Conservation (phyloP, 2,888 invertebrate genomes). For the Meteorus colon region DNA sequence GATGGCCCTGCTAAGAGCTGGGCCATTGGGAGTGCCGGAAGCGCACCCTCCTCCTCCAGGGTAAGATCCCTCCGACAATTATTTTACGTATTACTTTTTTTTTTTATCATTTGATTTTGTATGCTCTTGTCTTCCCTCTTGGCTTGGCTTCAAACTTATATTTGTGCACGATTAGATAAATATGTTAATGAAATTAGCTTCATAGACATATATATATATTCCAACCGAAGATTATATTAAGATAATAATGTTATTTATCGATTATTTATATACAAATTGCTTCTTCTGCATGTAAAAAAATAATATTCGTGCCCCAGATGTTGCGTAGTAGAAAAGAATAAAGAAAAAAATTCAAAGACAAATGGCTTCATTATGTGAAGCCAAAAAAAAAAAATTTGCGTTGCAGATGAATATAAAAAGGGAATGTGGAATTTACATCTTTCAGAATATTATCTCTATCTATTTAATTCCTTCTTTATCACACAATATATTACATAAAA, state of each 20-base stretch:
- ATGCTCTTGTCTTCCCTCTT: slow-evolving; percentile 71
- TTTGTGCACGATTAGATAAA: slow-evolving; percentile 56
- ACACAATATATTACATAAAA: not conserved
- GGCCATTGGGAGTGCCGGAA: slow-evolving; percentile 74
- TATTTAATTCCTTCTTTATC: slow-evolving; percentile 4
- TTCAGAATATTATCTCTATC: slow-evolving; percentile 2
- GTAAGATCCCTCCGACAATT: slow-evolving; percentile 76
- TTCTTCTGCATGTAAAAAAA: slow-evolving; percentile 49
- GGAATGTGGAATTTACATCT: slow-evolving; percentile 19
- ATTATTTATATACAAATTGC: slow-evolving; percentile 31
- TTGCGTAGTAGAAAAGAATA: not conserved
- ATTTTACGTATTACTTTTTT: slow-evolving; percentile 58
- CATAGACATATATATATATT: slow-evolving; percentile 50
- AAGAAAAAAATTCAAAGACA: slow-evolving; percentile 17
- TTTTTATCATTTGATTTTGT: slow-evolving; percentile 64
- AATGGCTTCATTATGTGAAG: not conserved
- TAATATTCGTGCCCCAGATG: slow-evolving; percentile 31
- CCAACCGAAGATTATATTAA: slow-evolving; percentile 51
- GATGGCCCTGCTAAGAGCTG: slow-evolving; percentile 74
- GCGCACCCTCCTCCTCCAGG: slow-evolving; percentile 77
- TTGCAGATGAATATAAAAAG: slow-evolving; percentile 9
- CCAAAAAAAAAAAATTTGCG: no score
- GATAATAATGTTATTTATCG: slow-evolving; percentile 19
- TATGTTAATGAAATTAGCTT: slow-evolving; percentile 4
- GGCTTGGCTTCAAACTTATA: slow-evolving; percentile 68